Conservation (phyloP, 2,888 invertebrate genomes). For the Chrysotoxum bicinctum region DNA sequence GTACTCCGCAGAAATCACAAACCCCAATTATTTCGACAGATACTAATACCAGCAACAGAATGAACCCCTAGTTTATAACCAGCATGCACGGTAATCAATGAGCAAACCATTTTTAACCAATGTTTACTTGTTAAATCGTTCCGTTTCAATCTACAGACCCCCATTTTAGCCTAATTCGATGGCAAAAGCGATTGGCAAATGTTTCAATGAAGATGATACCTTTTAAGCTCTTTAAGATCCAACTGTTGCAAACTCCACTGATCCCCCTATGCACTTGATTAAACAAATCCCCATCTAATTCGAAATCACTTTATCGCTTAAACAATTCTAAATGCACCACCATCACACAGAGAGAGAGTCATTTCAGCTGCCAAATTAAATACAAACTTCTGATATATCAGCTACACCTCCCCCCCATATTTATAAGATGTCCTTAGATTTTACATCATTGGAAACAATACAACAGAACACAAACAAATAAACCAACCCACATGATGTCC, state of each 20-base stretch:
- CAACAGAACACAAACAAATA: background rate
- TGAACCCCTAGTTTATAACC: no score
- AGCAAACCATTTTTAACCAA: background rate
- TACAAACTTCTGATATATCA: background rate
- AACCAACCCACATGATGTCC: slow-evolving; percentile 25
- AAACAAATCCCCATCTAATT: slow-evolving; percentile 60
- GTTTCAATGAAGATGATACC: background rate
- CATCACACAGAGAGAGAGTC: background rate
- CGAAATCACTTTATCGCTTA: slow-evolving; percentile 41
- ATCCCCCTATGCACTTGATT: slow-evolving; percentile 31
- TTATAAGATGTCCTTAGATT: background rate
- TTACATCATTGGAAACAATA: slow-evolving; percentile 5
- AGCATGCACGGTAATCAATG: background rate
- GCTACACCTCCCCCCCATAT: background rate
- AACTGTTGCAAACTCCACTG: background rate
- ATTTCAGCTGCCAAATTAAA: slow-evolving; percentile 53
- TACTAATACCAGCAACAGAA: background rate
- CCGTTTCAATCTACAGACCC: background rate
- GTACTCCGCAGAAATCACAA: no score
- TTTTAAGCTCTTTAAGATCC: background rate
- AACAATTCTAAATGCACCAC: slow-evolving; percentile 35
- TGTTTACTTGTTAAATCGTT: background rate
- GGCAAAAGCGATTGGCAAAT: background rate
- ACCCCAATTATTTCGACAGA: no score
- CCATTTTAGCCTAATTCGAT: background rate